A percentile compares a stretch with the other conserved stretches of the same genome.
Evolutionary conservation across 2,113 vertebrate species (phyloP).

Genomic region (Emydura subglobosa): DNA sequence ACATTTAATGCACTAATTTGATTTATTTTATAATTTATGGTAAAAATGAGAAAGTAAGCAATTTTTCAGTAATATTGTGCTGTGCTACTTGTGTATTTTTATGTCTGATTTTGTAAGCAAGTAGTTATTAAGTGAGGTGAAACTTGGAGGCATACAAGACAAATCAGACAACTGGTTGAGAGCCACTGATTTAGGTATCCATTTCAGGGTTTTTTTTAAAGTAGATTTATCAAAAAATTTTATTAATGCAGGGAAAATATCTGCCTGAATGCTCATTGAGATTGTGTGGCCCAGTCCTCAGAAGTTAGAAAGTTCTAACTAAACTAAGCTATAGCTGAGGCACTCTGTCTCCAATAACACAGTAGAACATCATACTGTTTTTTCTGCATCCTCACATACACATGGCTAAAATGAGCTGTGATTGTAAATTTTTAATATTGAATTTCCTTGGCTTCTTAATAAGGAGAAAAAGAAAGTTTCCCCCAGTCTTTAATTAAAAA

Average conservation of each 20-base stretch:
- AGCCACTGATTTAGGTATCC: constrained; percentile 33
- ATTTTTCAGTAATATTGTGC: too few relatives aligned
- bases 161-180: too few relatives aligned
- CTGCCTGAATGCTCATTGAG: constrained; percentile 27
- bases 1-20: too few relatives aligned
- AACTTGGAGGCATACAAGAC: too few relatives aligned
- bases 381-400: background rate
- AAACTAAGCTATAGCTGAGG: background rate
- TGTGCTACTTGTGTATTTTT: too few relatives aligned
- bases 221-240: constrained; percentile 55
- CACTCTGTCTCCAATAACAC: background rate
- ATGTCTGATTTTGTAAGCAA: too few relatives aligned
- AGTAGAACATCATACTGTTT: background rate
- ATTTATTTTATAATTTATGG: too few relatives aligned
- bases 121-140: too few relatives aligned
- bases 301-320: constrained; percentile 23
- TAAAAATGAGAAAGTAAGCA: too few relatives aligned
- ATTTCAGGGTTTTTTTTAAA: constrained; percentile 27
- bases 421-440: background rate
- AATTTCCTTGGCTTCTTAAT: constrained; percentile 3
- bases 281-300: constrained; percentile 12
- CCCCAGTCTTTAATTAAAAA: background rate
- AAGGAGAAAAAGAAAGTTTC: background rate
- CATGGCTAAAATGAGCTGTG: background rate
- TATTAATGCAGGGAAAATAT: constrained; percentile 43